Evolutionary conservation across 1,140 invertebrate species (phyloP).

Genomic region (Dreissena polymorpha): DNA sequence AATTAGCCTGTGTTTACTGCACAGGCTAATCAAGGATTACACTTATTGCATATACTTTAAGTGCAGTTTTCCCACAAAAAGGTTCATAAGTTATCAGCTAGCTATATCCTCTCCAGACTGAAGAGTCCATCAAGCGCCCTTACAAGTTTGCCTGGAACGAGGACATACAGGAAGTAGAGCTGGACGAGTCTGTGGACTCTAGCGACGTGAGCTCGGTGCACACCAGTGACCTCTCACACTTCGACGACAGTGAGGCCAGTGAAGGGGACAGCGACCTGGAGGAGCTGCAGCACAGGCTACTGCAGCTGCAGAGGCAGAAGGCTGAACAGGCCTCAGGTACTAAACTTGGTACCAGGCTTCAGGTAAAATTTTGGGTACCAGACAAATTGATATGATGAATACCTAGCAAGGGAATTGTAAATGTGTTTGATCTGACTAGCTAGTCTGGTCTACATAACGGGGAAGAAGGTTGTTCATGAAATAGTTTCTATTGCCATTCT

Average conservation of each 20-base stretch:
- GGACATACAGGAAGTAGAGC: slow-evolving; percentile 40
- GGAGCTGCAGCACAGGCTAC: slow-evolving; percentile 42
- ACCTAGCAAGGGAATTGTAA: no score
- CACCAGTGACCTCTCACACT: slow-evolving; percentile 80
- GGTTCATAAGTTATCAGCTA: no score
- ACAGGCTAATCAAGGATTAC: no score
- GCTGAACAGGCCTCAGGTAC: not conserved
- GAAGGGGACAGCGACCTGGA: slow-evolving; percentile 55
- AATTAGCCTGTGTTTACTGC: no score
- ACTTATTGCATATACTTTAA: no score
- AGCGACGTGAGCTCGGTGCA: slow-evolving; percentile 79
- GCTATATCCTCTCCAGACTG: not conserved
- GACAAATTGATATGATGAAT: no score
- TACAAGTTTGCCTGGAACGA: slow-evolving; percentile 77
- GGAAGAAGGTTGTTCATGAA: no score
- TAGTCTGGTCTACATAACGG: no score
- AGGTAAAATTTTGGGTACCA: not conserved
- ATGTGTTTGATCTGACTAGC: no score
- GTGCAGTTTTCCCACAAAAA: no score
- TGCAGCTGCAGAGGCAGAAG: slow-evolving; percentile 27
- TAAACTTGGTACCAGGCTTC: not conserved
- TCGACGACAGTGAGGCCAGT: slow-evolving; percentile 72
- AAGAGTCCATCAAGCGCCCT: slow-evolving; percentile 43
- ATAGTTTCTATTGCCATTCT: no score
- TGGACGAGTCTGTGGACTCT: slow-evolving; percentile 25